Percentiles rank a stretch among this genome's conserved stretches.
These are phyloP conservation scores for Polietes domitor DNA, from an alignment of 2,888 invertebrate species.

Conservation along the genomic window DNA sequence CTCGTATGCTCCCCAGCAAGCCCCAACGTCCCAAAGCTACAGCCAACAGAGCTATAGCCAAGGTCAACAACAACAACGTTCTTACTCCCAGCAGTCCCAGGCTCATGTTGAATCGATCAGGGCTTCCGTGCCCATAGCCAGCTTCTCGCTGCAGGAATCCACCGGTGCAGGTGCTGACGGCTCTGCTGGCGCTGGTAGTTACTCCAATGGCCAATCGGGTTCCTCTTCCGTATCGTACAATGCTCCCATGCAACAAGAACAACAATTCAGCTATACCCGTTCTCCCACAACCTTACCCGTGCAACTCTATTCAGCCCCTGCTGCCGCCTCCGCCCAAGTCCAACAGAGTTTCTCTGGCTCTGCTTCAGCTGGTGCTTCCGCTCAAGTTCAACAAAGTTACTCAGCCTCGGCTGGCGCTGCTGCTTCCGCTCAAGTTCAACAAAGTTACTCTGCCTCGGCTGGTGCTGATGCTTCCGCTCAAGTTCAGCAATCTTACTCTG, in stretches of 20 bases:
- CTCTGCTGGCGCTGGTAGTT: not conserved
- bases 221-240: conserved; percentile 17
- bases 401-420: conserved; percentile 29
- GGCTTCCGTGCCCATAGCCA: conserved; percentile 73
- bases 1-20: conserved; percentile 48
- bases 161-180: not conserved
- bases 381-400: conserved; percentile 44
- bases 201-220: conserved; percentile 7
- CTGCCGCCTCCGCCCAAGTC: conserved; percentile 35
- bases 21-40: too few species aligned
- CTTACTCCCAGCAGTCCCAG: conserved; percentile 44
- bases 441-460: conserved; percentile 38
- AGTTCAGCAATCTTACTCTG: conserved; percentile 31
- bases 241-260: conserved; percentile 45
- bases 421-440: conserved; percentile 17
- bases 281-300: conserved; percentile 29
- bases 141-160: conserved; percentile 70
- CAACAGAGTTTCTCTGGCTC: conserved; percentile 29
- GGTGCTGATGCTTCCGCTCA: too few species aligned
- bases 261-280: conserved; percentile 39
- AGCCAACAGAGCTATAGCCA: conserved; percentile 25
- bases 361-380: conserved; percentile 36
- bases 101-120: conserved; percentile 71
- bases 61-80: conserved; percentile 31
- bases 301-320: conserved; percentile 22